These are phyloP conservation scores for Halyomorpha halys DNA, from an alignment of 1,140 invertebrate genomes.

Conservation along the genomic window DNA sequence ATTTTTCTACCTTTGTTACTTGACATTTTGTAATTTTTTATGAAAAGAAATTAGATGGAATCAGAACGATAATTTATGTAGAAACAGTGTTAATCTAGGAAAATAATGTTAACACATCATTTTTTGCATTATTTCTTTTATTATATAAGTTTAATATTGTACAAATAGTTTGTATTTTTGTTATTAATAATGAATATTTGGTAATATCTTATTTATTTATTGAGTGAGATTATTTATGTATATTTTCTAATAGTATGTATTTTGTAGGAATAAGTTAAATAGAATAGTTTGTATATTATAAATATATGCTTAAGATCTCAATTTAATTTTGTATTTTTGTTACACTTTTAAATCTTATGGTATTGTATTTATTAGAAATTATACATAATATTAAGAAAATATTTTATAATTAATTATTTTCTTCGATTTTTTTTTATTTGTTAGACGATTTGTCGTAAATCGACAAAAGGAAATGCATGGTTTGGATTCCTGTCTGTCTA, in stretches of 20 bases:
- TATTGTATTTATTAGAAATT: conserved; percentile 1
- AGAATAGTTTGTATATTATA: conserved; percentile 1
- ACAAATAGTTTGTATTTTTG: conserved; percentile 18
- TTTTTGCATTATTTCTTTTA: background rate
- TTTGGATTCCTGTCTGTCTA: conserved; percentile 18
- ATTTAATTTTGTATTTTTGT: conserved; percentile 7
- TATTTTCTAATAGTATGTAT: conserved; percentile 8
- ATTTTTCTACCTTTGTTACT: conserved; percentile 18
- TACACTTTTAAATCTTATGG: background rate
- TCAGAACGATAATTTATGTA: background rate
- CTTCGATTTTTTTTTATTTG: background rate
- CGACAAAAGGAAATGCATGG: conserved; percentile 19
- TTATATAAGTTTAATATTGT: background rate
- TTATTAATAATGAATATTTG: conserved; percentile 2
- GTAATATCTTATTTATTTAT: conserved; percentile 2
- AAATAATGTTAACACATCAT: background rate
- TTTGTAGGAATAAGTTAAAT: background rate
- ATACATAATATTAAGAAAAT: conserved; percentile 9
- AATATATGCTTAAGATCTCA: conserved; percentile 14
- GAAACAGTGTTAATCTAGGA: background rate
- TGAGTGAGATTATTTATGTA: conserved; percentile 9
- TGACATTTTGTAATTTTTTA: conserved; percentile 13
- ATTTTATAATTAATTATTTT: background rate
- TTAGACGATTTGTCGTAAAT: conserved; percentile 10
- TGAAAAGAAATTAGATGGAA: background rate